Base-by-base conservation (phyloP, 2,797 vertebrate genomes). In the Poliocrania exsul region DNA sequence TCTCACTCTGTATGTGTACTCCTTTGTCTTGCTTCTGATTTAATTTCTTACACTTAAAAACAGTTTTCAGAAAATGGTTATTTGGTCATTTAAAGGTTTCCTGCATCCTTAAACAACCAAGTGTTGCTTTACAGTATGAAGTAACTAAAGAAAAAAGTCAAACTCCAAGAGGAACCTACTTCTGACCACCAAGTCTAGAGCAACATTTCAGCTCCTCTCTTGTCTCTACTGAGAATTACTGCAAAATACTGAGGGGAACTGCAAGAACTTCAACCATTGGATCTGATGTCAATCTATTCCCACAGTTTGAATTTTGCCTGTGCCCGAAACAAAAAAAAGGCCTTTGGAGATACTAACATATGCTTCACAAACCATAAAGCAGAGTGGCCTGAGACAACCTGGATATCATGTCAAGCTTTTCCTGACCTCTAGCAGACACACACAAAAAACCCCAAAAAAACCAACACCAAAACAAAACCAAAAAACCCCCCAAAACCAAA, bases 1-100 rank as follows among this genome's bases (percentile, higher is more conserved):
- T 49, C 9, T 44, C 42, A 57, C n/a, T n/a, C 21, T 24, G 0
- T 25, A 20, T 3, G 9, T 7, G 2, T 31, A 37, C 26, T 42
- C 24, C 29, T 17, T 35, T 11, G 6, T 44, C 46, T 35, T 71
- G 16, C 7, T 58, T 81, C 38, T 73, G 26, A 81, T 50, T 16
- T 21, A 3, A 83, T 26, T 69, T 81, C 57, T 29, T 31, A 38
- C 21, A 72, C n/a, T 50, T 50, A 17, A 37, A 53, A 65, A 40
- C 31, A 65, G 6, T 31, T 81, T 74, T 56, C 31, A 28, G n/a
- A 57, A 51, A 78, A 73, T 51, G 24, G 5, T 40, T 10, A 12
- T 44, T 54, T 53, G 11, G 57, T 70, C 9, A 60, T 51, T 80
- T 60, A 60, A 50, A 71, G 31, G 17, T 60, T 78, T 64, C 33